Evolutionary conservation across 2,113 vertebrate species (phyloP).

Genomic region (Symphodus melops): DNA sequence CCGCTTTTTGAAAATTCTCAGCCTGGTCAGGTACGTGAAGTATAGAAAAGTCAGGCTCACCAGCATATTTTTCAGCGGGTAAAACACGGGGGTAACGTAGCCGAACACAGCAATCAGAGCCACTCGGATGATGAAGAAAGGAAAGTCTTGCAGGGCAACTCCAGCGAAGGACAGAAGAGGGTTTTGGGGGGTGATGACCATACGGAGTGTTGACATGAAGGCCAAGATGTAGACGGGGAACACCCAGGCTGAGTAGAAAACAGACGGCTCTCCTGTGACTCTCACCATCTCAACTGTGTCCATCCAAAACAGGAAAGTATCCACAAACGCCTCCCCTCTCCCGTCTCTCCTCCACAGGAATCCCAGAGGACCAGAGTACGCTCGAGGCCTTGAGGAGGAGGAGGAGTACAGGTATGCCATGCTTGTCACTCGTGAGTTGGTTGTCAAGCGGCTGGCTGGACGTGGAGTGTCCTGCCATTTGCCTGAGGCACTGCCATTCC

Average conservation of each 20-base stretch:
- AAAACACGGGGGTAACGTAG: slow-evolving; percentile 82
- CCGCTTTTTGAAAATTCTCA: slow-evolving; percentile 73
- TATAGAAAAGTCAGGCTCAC: slow-evolving; percentile 82
- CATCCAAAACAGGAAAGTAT: slow-evolving; percentile 84
- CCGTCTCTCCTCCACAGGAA: slow-evolving; percentile 73
- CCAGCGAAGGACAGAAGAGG: slow-evolving; percentile 75
- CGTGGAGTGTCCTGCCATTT: slow-evolving; percentile 21
- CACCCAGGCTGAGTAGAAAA: slow-evolving; percentile 84
- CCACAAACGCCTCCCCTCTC: slow-evolving; percentile 77
- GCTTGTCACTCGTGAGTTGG: slow-evolving; percentile 16
- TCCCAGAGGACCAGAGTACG: slow-evolving; percentile 53
- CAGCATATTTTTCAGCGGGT: slow-evolving; percentile 84
- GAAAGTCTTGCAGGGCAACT: slow-evolving; percentile 84
- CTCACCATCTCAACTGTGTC: slow-evolving; percentile 88
- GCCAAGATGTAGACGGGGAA: slow-evolving; percentile 83
- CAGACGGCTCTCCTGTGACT: slow-evolving; percentile 54
- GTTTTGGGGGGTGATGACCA: slow-evolving; percentile 76
- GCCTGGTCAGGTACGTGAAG: slow-evolving; percentile 81
- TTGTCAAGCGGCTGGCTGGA: neutral
- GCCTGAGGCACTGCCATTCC: slow-evolving; percentile 41
- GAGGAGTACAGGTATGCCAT: slow-evolving; percentile 71
- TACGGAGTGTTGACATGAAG: slow-evolving; percentile 82
- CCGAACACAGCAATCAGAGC: slow-evolving; percentile 78
- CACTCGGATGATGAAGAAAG: slow-evolving; percentile 83
- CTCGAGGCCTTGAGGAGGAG: slow-evolving; percentile 26